Evolutionary conservation across 2,113 vertebrate genomes (phyloP).

Genomic region (Phalacrocorax brasilianus): DNA sequence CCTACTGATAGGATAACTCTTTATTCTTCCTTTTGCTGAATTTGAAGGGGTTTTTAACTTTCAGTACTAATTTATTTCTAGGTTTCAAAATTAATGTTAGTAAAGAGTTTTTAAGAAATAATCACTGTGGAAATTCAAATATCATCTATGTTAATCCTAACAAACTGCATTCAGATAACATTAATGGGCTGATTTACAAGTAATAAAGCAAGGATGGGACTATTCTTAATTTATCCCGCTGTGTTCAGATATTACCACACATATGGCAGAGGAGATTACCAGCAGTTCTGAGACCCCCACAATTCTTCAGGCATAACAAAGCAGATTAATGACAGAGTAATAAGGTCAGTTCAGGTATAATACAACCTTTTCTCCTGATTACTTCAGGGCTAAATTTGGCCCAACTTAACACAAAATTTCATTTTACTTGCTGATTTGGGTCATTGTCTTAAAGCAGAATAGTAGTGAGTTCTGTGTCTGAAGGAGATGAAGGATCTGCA

Average conservation of each 20-base stretch:
- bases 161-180: conserved; percentile 32
- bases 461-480: neutral
- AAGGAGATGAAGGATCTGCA: neutral
- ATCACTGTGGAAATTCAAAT: conserved; percentile 23
- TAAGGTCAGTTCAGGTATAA: conserved; percentile 41
- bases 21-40: neutral
- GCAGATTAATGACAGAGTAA: conserved; percentile 39
- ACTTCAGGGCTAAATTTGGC: neutral
- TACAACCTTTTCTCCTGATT: neutral
- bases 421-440: neutral
- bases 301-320: conserved; percentile 17
- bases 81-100: neutral
- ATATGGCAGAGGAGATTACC: conserved; percentile 30
- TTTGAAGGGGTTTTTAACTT: neutral
- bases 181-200: conserved; percentile 53
- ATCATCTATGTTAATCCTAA: conserved; percentile 10
- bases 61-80: neutral
- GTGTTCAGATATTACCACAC: conserved; percentile 10
- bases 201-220: conserved; percentile 18
- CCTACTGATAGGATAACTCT: neutral
- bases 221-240: neutral
- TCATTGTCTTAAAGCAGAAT: neutral
- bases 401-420: neutral
- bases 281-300: neutral
- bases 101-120: neutral